Evolutionary conservation across 2,113 vertebrate genomes (phyloP).

Genomic region (Miniopterus natalensis): DNA sequence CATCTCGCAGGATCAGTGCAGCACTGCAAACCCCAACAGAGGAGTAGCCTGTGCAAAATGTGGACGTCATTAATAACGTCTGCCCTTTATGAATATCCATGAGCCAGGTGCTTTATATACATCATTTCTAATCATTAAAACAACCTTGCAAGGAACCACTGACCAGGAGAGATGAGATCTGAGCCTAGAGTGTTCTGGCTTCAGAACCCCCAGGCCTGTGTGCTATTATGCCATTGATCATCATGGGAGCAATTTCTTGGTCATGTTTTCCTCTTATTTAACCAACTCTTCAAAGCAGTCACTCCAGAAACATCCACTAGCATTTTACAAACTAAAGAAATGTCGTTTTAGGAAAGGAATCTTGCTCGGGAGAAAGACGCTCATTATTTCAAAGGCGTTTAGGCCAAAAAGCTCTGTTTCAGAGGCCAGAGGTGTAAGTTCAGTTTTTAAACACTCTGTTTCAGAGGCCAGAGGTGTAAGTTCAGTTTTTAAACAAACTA

Average conservation of each 20-base stretch:
- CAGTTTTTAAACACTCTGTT: background rate
- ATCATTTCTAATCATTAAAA: background rate
- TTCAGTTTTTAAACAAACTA: background rate
- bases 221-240: background rate
- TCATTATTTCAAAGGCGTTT: background rate
- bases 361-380: background rate
- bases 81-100: background rate
- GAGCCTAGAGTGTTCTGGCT: background rate
- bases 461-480: background rate
- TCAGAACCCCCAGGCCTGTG: background rate
- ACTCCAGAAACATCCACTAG: background rate
- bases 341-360: background rate
- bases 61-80: fast-evolving
- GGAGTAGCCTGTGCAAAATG: background rate
- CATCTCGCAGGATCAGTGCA: background rate
- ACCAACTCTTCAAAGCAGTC: background rate
- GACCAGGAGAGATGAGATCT: background rate
- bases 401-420: background rate
- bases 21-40: background rate
- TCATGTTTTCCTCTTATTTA: background rate
- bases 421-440: background rate
- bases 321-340: conserved; percentile 7
- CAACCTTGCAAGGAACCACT: background rate
- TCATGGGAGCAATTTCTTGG: background rate
- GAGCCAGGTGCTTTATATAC: background rate